Evolutionary conservation across 2,113 vertebrate species (phyloP), one percentile per base, ranked within the genome.

Genomic region (Setophaga kirtlandii): DNA sequence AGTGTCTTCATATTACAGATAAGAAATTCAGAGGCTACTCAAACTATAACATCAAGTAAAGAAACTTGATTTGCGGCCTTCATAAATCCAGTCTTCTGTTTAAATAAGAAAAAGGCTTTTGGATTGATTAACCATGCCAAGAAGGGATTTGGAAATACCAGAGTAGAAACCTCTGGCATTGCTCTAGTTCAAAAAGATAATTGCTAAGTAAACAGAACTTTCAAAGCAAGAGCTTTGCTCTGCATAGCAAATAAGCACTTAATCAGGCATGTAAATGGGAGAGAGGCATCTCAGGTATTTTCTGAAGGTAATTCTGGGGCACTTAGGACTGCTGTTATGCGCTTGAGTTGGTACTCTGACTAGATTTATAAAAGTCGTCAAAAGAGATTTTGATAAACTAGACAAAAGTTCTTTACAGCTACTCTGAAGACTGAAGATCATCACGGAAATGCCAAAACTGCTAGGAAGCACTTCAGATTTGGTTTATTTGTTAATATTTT

Each of bases 211-310:
- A 96, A 95, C 78, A 90, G 78, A 69, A 93, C 17, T 94, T 96
- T 89, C 62, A 97, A 87, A 95, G 93, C 58, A 83, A 94, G 55
- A 76, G 81, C 91, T 95, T 91, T 94, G 58, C 78, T 93, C 93
- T 94, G 53, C 87, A 63, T 94, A 93, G 87, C 91, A 96, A 93
- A 91, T 91, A 94, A 95, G 70, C 67, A 90, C 78, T 95, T 94
- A 94, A 95, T 89, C 94, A 91, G 87, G 94, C 91, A 91, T 83
- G 82, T 95, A 93, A 88, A 95, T 85, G 89, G 87, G 89, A 83
- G 67, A 90, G 82, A 94, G 87, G 95, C 87, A 96, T 96, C 63
- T 93, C 81, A 96, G 89, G 93, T 95, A 96, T 97, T 97, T 96
- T 96, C 65, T 89, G 81, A 95, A 94, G 67, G 89, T 91, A 93